Conservation (phyloP, 1,140 invertebrate species). For the Coenobita brevimanus region DNA sequence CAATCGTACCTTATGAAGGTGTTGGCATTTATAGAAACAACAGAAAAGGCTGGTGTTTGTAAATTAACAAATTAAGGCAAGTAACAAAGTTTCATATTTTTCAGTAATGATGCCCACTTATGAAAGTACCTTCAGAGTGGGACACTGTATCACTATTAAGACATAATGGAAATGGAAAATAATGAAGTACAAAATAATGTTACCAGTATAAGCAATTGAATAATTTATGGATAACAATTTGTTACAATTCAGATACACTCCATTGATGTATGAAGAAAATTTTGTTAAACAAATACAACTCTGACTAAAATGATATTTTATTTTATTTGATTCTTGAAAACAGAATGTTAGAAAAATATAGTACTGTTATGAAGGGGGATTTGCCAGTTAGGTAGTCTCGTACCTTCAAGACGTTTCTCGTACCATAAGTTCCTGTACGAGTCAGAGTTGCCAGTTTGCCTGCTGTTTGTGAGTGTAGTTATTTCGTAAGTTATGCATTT, state of each 20-base stretch:
- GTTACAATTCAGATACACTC: constrained; percentile 22
- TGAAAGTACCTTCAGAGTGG: background rate
- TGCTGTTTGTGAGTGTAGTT: too few relatives aligned
- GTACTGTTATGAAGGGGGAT: too few relatives aligned
- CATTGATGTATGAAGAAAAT: constrained; percentile 9
- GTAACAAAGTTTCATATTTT: background rate
- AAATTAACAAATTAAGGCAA: constrained; percentile 19
- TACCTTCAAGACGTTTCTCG: too few relatives aligned
- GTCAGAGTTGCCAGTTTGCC: too few relatives aligned
- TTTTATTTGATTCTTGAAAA: background rate
- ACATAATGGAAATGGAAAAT: constrained; percentile 26
- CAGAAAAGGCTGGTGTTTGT: background rate
- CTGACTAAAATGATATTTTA: background rate
- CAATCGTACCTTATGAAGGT: constrained; percentile 3
- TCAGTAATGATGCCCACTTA: constrained; percentile 13
- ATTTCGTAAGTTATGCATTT: too few relatives aligned
- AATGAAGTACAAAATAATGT: constrained; percentile 7
- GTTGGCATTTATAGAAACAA: background rate
- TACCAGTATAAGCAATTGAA: background rate
- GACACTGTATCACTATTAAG: constrained; percentile 13
- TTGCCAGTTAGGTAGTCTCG: too few relatives aligned
- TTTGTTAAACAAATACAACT: background rate
- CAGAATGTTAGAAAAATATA: too few relatives aligned
- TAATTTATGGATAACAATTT: constrained; percentile 27
- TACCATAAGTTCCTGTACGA: too few relatives aligned